phyloP scores from a whole-genome alignment of 37 sponge, comb jelly and placozoan genomes.

The Crambe crambe region DNA sequence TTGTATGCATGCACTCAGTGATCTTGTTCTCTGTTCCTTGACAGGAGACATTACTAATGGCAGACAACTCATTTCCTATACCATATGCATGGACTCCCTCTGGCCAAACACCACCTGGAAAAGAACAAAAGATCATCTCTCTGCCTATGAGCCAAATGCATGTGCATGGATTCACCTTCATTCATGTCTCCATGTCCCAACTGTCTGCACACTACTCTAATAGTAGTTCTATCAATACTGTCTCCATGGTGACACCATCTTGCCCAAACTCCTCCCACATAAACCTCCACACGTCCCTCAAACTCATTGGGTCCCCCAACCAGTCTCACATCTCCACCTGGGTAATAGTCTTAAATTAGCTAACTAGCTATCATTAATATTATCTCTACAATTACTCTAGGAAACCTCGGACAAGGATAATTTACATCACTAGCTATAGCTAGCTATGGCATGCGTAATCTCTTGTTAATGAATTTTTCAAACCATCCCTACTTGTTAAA shows the following conservation, averaged over 20 bases:
- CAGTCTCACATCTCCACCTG: slow-evolving; percentile 15
- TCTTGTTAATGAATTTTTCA: too few relatives aligned
- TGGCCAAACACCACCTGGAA: not conserved
- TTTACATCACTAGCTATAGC: too few relatives aligned
- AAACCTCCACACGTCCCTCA: slow-evolving; percentile 28
- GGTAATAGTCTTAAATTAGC: not conserved
- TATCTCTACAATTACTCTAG: too few relatives aligned
- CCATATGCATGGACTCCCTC: not conserved
- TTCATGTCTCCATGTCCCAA: slow-evolving; percentile 16
- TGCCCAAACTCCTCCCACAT: slow-evolving; percentile 25
- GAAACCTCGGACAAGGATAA: too few relatives aligned
- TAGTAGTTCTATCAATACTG: not conserved
- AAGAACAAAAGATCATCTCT: not conserved
- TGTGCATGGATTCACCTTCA: not conserved
- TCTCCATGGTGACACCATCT: slow-evolving; percentile 7
- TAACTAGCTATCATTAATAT: too few relatives aligned
- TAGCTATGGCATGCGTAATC: too few relatives aligned
- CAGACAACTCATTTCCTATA: not conserved
- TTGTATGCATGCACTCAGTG: not conserved
- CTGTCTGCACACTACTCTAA: slow-evolving; percentile 29
- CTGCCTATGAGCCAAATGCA: not conserved
- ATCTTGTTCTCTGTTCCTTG: not conserved
- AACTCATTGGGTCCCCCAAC: not conserved
- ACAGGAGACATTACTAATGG: not conserved
- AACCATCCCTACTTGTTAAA: too few relatives aligned